Evolutionary conservation across 2,113 vertebrate genomes (phyloP).

Genomic region (Anseranas semipalmata): DNA sequence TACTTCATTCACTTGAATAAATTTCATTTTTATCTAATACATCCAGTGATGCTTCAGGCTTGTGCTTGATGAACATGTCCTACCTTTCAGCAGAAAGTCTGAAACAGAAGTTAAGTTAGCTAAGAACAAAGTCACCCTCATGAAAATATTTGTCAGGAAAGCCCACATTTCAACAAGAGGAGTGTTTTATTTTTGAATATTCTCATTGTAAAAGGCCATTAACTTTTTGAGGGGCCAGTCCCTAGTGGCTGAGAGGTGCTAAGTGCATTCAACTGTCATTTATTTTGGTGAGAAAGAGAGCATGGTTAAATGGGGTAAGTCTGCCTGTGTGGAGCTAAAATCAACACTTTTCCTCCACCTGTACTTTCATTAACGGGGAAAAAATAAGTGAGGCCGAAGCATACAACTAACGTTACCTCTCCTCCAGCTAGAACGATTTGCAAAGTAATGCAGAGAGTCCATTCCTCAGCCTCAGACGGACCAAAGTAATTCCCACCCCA

Average conservation of each 20-base stretch:
- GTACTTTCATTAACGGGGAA: neutral
- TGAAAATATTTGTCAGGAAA: conserved; percentile 35
- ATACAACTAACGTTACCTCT: neutral
- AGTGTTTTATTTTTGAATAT: neutral
- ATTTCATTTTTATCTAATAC: conserved; percentile 76
- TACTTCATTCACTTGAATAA: conserved; percentile 70
- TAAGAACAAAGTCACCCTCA: conserved; percentile 42
- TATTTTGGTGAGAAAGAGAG: neutral
- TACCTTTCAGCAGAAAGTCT: conserved; percentile 61
- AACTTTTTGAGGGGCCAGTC: neutral
- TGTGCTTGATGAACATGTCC: conserved; percentile 43
- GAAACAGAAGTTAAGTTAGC: conserved; percentile 53
- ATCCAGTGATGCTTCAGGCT: conserved; percentile 75
- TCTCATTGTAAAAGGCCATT: neutral
- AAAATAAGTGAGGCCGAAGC: neutral
- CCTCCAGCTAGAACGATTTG: conserved; percentile 18
- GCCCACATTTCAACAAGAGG: neutral
- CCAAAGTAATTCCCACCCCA: neutral
- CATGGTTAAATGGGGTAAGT: neutral
- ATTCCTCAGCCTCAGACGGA: neutral
- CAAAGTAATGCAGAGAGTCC: neutral
- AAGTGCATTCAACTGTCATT: neutral
- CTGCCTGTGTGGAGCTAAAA: neutral
- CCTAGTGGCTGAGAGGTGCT: neutral
- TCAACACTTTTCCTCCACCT: neutral